Evolutionary conservation across 2,113 vertebrate genomes (phyloP).

Genomic region (Symphodus melops): DNA sequence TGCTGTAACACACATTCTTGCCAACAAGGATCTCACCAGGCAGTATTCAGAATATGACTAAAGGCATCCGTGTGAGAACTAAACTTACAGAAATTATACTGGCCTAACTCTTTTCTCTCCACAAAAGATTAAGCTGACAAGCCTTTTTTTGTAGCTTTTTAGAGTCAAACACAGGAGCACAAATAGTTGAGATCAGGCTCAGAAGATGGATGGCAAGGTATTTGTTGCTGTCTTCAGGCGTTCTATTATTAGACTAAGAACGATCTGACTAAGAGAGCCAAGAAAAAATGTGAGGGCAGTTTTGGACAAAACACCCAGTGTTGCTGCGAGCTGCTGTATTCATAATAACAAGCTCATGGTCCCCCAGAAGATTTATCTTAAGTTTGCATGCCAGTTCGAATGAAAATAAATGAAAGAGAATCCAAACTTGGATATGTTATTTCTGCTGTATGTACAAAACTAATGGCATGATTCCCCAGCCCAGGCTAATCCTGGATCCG

Average conservation of each 20-base stretch:
- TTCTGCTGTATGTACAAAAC: too few relatives aligned
- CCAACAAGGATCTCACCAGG: too few relatives aligned
- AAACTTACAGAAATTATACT: too few relatives aligned
- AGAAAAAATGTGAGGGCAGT: not conserved
- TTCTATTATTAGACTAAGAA: not conserved
- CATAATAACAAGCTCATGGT: not conserved
- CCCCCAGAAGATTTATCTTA: not conserved
- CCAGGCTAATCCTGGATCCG: too few relatives aligned
- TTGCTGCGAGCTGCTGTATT: not conserved
- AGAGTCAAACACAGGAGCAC: not conserved
- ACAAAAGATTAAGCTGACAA: not conserved
- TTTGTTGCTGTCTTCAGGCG: not conserved
- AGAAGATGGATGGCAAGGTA: not conserved
- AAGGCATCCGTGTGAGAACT: too few relatives aligned
- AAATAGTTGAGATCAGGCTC: not conserved
- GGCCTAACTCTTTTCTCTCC: not conserved
- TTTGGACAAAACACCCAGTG: not conserved
- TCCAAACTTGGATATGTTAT: not conserved
- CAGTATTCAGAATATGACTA: too few relatives aligned
- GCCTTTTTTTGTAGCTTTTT: not conserved
- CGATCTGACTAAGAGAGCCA: not conserved
- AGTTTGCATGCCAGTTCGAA: not conserved
- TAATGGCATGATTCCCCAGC: not conserved
- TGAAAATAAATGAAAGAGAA: not conserved
- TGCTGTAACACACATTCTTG: too few relatives aligned